phyloP scores from a whole-genome alignment of 2,888 invertebrate species.

The Odontocerum albicorne region DNA sequence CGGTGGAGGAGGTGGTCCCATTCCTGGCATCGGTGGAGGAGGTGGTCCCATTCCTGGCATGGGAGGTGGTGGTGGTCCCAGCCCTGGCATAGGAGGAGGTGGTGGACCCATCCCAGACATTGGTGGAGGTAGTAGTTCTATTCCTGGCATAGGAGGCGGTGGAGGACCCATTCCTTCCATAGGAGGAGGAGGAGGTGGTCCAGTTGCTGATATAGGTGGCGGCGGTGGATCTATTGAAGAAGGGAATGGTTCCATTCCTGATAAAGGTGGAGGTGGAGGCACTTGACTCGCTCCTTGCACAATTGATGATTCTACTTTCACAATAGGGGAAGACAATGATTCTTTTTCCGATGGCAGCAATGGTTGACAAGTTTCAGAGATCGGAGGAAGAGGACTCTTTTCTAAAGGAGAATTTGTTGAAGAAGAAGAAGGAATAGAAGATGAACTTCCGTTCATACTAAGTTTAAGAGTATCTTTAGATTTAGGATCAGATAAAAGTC shows the following conservation, averaged over 20 bases:
- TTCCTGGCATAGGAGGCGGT: constrained; percentile 49
- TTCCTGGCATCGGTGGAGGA: constrained; percentile 43
- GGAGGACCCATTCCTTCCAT: constrained; percentile 46
- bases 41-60: constrained; percentile 44
- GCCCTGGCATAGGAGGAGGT: constrained; percentile 44
- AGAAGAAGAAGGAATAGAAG: constrained; percentile 37
- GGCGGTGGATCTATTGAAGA: constrained; percentile 50
- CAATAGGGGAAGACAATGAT: background rate
- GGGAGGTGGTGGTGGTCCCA: constrained; percentile 41
- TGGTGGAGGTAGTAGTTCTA: constrained; percentile 44
- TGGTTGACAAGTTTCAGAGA: background rate
- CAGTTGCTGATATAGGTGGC: constrained; percentile 45
- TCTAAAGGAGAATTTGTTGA: background rate
- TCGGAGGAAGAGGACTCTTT: background rate
- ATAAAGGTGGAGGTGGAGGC: constrained; percentile 41
- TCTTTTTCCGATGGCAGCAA: background rate
- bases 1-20: constrained; percentile 46
- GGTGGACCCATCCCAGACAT: constrained; percentile 43
- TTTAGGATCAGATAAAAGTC: too few relatives aligned
- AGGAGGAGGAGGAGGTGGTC: constrained; percentile 48
- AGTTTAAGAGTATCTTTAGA: too few relatives aligned
- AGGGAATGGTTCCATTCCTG: constrained; percentile 44
- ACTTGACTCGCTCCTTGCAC: constrained; percentile 45
- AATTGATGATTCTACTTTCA: constrained; percentile 36
- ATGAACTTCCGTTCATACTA: constrained; percentile 1